Base-by-base conservation (phyloP, 2,888 invertebrate species). In the Schizotus pectinicornis region DNA sequence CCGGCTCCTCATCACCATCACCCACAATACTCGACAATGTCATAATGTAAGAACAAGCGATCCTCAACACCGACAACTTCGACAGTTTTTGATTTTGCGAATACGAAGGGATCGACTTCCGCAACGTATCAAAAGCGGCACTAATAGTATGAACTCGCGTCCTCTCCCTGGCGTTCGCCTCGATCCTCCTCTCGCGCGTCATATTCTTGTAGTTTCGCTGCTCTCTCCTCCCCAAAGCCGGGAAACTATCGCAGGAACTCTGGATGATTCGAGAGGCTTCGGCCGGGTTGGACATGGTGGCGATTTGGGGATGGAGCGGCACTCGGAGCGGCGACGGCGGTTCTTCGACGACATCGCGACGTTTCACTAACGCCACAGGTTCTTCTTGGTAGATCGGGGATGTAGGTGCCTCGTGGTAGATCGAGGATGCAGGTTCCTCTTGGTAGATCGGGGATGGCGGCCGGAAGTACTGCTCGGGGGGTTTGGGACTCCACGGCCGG, bases 101-200 rank as follows among this genome's bases (percentile, higher is more conserved):
- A 77, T 95, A 96, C 0, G 95, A 88, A 1, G 96, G 96, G 38
- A 97, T 90, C 0, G 94, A 85, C 58, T 84, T 83, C 39, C 96
- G 84, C 7, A 97, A 81, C 0, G 92, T 94, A 66, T 97, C 96
- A 76, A 96, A 97, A 0, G 96, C 96, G 0, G 95, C 95, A 73
- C 95, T 95, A 65, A 97, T 97, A 0, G 96, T 96, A 78, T 97
- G 96, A 0, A 97, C 96, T 48, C 96, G 83, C 5, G 95, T 94
- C 57, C 96, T 81, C 76, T 97, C 96, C 3, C 96, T 83, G 0
- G 96, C 96, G 75, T 97, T 97, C 0, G 96, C 96, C 77, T 97
- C 96, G 74, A 96, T 94, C 64, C 96, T 83, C 66, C 96, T 82
- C 76, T 95, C 95, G 12, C 94, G 84, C 0, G 94, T 96, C 95